Conservation (phyloP, 2,888 invertebrate genomes). For the Scelioninae gen. 1 region DNA sequence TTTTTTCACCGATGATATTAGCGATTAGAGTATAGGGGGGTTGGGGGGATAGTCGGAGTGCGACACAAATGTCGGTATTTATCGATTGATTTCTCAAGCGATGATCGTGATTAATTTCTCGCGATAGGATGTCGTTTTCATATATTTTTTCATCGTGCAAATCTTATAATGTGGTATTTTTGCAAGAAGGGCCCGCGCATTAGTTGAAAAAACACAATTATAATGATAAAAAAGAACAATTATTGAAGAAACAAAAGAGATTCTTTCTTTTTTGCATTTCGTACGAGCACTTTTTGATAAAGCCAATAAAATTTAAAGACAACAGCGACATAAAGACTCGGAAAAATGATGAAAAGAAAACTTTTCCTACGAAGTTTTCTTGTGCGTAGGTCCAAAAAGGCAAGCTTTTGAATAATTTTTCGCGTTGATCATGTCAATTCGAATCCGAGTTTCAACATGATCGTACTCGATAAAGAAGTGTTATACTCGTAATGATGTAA, state of each 20-base stretch:
- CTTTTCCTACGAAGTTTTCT: too few species aligned
- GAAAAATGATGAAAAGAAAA: too few species aligned
- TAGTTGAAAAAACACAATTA: too few species aligned
- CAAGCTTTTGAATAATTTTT: too few species aligned
- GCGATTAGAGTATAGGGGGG: slow-evolving; percentile 24
- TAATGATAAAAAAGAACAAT: not conserved
- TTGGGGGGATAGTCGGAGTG: not conserved
- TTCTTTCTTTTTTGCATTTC: too few species aligned
- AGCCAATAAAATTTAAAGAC: too few species aligned
- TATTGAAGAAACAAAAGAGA: not conserved
- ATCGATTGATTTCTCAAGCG: slow-evolving; percentile 45
- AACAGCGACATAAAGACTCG: too few species aligned
- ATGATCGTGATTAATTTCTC: slow-evolving; percentile 35
- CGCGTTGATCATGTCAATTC: slow-evolving; percentile 65
- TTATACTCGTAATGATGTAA: slow-evolving; percentile 45
- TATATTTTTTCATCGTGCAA: slow-evolving; percentile 61
- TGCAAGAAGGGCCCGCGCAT: slow-evolving; percentile 32
- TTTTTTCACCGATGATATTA: slow-evolving; percentile 49
- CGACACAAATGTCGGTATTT: slow-evolving; percentile 62
- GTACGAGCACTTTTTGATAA: too few species aligned
- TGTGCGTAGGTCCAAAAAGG: too few species aligned
- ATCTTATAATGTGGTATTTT: slow-evolving; percentile 38
- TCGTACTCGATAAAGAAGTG: slow-evolving; percentile 45
- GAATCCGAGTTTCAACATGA: slow-evolving; percentile 50
- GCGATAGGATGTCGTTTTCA: slow-evolving; percentile 42